A percentile compares a stretch with the other conserved stretches of the same genome.
phyloP scores from a whole-genome alignment of 2,797 vertebrate genomes.

The Rhodeus uyekii region DNA sequence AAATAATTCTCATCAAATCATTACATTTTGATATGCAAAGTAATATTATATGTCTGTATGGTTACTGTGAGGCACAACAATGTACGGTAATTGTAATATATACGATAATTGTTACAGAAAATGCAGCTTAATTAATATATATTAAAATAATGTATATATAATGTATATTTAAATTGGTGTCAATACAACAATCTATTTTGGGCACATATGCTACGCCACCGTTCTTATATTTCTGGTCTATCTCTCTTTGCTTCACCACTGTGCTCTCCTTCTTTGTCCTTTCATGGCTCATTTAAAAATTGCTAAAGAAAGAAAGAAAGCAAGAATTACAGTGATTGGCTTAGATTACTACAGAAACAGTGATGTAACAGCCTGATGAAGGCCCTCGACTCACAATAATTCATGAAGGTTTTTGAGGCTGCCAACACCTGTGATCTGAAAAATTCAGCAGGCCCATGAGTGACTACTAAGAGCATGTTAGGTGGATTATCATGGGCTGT shows the following conservation, averaged over 20 bases:
- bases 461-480: slow-evolving; percentile 11
- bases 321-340: background rate
- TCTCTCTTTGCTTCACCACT: background rate
- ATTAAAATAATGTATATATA: background rate
- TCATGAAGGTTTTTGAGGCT: slow-evolving; percentile 5
- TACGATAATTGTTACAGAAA: background rate
- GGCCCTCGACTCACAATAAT: slow-evolving; percentile 9
- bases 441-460: slow-evolving; percentile 17
- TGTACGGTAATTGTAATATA: background rate
- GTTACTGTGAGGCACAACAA: background rate
- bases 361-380: background rate
- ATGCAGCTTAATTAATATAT: background rate
- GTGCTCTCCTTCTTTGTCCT: slow-evolving; percentile 17
- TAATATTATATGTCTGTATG: background rate
- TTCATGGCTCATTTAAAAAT: slow-evolving; percentile 50
- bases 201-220: background rate
- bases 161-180: background rate
- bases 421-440: slow-evolving; percentile 34
- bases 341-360: slow-evolving; percentile 39
- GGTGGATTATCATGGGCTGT: slow-evolving; percentile 8
- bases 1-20: background rate
- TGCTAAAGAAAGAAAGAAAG: slow-evolving; percentile 17
- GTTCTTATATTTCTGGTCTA: background rate
- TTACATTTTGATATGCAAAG: background rate
- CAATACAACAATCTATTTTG: background rate